Evolutionary conservation across 2,797 vertebrate genomes (phyloP).

Genomic region (Rhyacichthys aspro): DNA sequence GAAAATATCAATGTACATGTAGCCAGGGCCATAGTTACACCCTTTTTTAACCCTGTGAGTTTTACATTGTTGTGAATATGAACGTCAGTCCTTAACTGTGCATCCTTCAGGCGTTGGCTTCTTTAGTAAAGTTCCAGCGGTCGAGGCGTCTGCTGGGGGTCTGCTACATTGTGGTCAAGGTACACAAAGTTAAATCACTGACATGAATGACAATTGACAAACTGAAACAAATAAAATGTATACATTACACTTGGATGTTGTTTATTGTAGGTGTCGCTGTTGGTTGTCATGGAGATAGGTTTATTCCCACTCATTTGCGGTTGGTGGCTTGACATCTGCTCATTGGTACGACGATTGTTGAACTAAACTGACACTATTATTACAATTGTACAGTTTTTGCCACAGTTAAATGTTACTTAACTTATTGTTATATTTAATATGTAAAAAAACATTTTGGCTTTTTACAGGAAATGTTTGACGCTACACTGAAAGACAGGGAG

Average conservation of each 20-base stretch:
- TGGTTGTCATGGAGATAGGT: slow-evolving; percentile 96
- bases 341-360: slow-evolving; percentile 84
- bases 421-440: too few relatives aligned
- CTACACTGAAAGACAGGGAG: slow-evolving; percentile 91
- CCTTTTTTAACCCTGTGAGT: too few relatives aligned
- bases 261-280: slow-evolving; percentile 86
- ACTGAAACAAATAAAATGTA: slow-evolving; percentile 16
- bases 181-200: slow-evolving; percentile 60
- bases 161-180: slow-evolving; percentile 98
- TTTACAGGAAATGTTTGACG: slow-evolving; percentile 95
- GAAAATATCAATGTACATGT: too few relatives aligned
- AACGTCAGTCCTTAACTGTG: slow-evolving; percentile 78
- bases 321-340: slow-evolving; percentile 99
- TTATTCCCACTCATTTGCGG: slow-evolving; percentile 97
- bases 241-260: not conserved
- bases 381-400: not conserved
- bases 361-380: not conserved
- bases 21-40: too few relatives aligned
- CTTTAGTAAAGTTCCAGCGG: slow-evolving; percentile 91
- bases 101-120: slow-evolving; percentile 82
- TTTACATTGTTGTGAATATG: not conserved
- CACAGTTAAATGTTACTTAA: not conserved
- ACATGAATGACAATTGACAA: slow-evolving; percentile 6
- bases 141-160: slow-evolving; percentile 92
- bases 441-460: not conserved